Evolutionary conservation across 2,888 invertebrate species (phyloP).

Genomic region (Podotricha telesiphe): DNA sequence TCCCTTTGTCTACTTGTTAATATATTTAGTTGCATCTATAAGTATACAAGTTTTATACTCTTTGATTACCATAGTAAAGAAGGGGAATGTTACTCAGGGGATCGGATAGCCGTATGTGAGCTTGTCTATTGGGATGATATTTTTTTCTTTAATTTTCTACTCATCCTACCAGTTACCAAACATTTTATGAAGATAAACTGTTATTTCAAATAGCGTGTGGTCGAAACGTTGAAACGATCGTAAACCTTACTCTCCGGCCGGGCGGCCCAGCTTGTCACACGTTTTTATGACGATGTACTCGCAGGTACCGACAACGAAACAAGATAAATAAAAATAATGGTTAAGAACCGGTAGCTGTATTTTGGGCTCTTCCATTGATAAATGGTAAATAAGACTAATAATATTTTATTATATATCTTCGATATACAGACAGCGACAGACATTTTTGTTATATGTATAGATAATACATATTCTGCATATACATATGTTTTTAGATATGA

Average conservation of each 20-base stretch:
- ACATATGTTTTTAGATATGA: too few species aligned
- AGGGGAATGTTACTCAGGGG: background rate
- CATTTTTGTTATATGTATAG: too few species aligned
- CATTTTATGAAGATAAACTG: constrained; percentile 45
- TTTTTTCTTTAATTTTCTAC: constrained; percentile 31
- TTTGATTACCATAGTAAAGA: background rate
- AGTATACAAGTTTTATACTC: background rate
- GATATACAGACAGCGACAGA: too few species aligned
- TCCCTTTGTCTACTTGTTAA: too few species aligned
- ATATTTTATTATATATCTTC: too few species aligned
- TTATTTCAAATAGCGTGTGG: constrained; percentile 46
- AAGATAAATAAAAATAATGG: constrained; percentile 3
- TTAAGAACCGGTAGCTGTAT: constrained; percentile 21
- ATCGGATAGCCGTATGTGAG: background rate
- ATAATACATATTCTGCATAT: too few species aligned
- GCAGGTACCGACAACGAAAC: constrained; percentile 35
- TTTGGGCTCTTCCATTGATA: too few species aligned
- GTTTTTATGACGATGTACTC: constrained; percentile 55
- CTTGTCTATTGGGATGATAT: background rate
- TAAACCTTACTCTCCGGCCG: constrained; percentile 52
- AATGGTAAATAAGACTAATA: too few species aligned
- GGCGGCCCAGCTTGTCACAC: constrained; percentile 59
- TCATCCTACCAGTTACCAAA: constrained; percentile 43
- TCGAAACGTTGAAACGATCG: constrained; percentile 46
- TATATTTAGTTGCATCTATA: background rate